Base-by-base conservation (phyloP, 1,140 invertebrate genomes). In the Heliothis virescens region DNA sequence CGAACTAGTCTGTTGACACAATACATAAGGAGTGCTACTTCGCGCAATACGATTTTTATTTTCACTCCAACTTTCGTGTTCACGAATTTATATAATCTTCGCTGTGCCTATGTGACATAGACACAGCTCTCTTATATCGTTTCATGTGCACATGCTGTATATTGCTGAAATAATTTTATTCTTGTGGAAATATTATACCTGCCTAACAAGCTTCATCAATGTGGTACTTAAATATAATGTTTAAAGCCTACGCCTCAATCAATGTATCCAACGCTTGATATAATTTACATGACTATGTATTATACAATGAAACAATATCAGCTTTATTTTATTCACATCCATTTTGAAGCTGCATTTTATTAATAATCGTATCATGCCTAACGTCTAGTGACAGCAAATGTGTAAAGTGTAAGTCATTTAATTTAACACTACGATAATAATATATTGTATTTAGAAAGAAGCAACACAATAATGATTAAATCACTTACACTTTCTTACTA, bases 1-100 rank as follows among this genome's bases (percentile, higher is more conserved):
- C 79, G 63, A 75, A 82, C 60, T 82, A 57, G 74, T 81, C 26
- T 81, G 67, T 81, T 82, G 83, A 69, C 57, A 76, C 69, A 78
- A 78, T 74, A 63, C 73, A 79, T 78, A 74, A 75, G 62, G 34
- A 71, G 50, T 21, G 72, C 34, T 55, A 78, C 73, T 78, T 60
- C 67, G 74, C 50, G 67, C 48, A 69, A 83, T 47, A 79, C 48
- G 13, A 79, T 76, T 79, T 53, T 79, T 47, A 65, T 67, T 67
- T 48, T 67, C 57, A 29, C 21, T 60, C 26, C 57, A 60, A 34
- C 79, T 74, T 29, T 76, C 73, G 12, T 75, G 18, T 75, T 29
- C 41, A 50, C 29, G 16, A 13, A 18, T 57, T 57, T 50, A 16
- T 41, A 41, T 41, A n/a, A 48, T 52, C 15, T 60, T 29, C 12